A percentile compares a stretch with the other conserved stretches of the same genome.
Conservation (phyloP, 2,888 invertebrate genomes). For the Hanleya hanleyi region DNA sequence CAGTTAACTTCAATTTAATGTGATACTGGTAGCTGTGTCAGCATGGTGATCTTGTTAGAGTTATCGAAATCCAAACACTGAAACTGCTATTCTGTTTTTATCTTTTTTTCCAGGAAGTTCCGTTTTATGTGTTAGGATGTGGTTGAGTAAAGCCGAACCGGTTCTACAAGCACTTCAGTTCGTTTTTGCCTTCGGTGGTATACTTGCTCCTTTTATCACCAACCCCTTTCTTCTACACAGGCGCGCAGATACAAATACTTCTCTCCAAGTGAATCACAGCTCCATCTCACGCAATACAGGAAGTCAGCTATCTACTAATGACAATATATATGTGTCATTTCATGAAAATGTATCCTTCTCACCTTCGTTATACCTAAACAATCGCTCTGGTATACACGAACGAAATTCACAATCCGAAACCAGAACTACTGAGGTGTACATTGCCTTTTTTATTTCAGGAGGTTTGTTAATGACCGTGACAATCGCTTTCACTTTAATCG, state of each 20-base stretch:
- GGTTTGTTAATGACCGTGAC: neutral
- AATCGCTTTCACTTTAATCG: conserved; percentile 13
- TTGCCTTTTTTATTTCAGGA: conserved; percentile 15
- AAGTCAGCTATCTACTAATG: no score
- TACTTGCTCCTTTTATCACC: neutral
- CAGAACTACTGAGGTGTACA: conserved; percentile 9
- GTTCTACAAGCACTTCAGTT: neutral
- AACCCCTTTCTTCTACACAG: neutral
- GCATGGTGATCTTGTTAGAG: no score
- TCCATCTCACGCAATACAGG: no score
- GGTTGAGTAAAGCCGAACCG: neutral
- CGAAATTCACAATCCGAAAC: neutral
- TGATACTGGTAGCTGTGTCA: no score
- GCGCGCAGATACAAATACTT: no score
- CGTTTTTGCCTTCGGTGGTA: neutral
- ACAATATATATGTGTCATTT: no score
- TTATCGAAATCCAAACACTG: no score
- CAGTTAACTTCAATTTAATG: no score
- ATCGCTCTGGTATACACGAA: neutral
- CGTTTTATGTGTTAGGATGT: neutral
- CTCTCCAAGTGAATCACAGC: no score
- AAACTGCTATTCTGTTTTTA: neutral
- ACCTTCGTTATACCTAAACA: no score
- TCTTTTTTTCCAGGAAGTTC: neutral
- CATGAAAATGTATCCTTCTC: no score